Evolutionary conservation across 2,888 invertebrate species (phyloP).

Genomic region (Hirtodrosophila alboralis): DNA sequence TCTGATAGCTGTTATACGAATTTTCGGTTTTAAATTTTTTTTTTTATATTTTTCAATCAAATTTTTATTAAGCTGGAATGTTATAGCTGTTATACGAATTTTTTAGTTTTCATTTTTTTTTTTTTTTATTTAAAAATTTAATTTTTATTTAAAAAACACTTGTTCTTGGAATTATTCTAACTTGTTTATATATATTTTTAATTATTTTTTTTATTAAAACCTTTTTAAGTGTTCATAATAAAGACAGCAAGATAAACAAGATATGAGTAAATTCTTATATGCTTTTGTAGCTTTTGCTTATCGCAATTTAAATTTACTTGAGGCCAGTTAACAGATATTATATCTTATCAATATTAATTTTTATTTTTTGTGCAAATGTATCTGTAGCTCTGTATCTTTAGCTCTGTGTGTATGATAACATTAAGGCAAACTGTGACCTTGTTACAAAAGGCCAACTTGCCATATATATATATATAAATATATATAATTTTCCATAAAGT

Average conservation of each 20-base stretch:
- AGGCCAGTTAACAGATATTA: conserved; percentile 25
- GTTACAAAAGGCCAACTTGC: conserved; percentile 35
- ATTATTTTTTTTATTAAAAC: conserved; percentile 17
- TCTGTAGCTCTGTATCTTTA: conserved; percentile 2
- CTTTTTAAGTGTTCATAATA: conserved; percentile 10
- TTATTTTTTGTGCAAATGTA: too few species aligned
- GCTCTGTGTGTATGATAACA: conserved; percentile 21
- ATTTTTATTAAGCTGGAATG: too few species aligned
- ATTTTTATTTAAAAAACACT: too few species aligned
- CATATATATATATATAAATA: conserved; percentile 32
- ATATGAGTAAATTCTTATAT: conserved; percentile 34
- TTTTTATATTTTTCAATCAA: too few species aligned
- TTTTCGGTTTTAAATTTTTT: too few species aligned
- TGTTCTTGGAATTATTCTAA: too few species aligned
- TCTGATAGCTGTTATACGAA: too few species aligned
- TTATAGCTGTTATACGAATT: too few species aligned
- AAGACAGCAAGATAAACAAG: conserved; percentile 41
- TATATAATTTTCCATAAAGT: conserved; percentile 4
- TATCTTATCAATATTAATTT: conserved; percentile 43
- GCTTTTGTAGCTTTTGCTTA: conserved; percentile 5
- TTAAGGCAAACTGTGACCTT: conserved; percentile 35
- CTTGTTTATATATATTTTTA: too few species aligned
- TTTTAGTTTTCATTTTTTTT: too few species aligned
- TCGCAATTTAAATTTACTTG: too few species aligned
- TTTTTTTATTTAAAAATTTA: too few species aligned